Conservation (phyloP, 2,113 vertebrate species). For the Pao palembangensis region DNA sequence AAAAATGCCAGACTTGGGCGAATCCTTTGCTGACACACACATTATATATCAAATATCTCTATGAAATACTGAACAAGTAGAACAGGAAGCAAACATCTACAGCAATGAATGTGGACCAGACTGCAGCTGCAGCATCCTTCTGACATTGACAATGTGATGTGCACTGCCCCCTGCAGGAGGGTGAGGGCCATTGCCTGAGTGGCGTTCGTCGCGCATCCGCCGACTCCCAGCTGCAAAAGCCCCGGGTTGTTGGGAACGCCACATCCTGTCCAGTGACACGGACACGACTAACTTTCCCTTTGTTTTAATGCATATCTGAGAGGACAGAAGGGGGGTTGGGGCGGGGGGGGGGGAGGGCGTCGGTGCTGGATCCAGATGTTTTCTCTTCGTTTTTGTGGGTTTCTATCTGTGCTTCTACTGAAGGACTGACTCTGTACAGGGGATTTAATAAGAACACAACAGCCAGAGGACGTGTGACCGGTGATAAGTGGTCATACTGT, state of each 20-base stretch:
- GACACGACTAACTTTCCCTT: constrained; percentile 32
- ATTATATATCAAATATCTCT: constrained; percentile 44
- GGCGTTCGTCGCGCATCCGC: constrained; percentile 48
- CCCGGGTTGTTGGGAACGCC: constrained; percentile 36
- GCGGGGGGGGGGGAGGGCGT: not conserved
- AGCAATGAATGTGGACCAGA: constrained; percentile 74
- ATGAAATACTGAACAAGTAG: constrained; percentile 30
- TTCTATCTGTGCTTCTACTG: constrained; percentile 27
- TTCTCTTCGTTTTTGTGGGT: constrained; percentile 14
- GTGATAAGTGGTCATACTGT: constrained; percentile 26
- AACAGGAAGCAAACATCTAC: constrained; percentile 55
- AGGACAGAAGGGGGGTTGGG: constrained; percentile 11
- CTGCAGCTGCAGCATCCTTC: constrained; percentile 52
- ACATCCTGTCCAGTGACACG: constrained; percentile 22
- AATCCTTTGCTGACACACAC: constrained; percentile 56
- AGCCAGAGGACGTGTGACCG: constrained; percentile 28
- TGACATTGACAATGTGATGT: constrained; percentile 60
- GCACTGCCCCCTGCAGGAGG: constrained; percentile 66
- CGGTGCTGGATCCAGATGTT: constrained; percentile 27
- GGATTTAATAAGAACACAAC: constrained; percentile 30
- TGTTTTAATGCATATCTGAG: constrained; percentile 47
- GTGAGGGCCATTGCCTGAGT: constrained; percentile 61
- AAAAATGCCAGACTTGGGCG: constrained; percentile 62
- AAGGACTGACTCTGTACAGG: constrained; percentile 17
- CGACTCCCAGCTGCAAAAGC: constrained; percentile 29